Percentiles rank a stretch among this genome's conserved stretches.
phyloP scores from a whole-genome alignment of 1,140 invertebrate genomes.

The Trichonephila clavipes region DNA sequence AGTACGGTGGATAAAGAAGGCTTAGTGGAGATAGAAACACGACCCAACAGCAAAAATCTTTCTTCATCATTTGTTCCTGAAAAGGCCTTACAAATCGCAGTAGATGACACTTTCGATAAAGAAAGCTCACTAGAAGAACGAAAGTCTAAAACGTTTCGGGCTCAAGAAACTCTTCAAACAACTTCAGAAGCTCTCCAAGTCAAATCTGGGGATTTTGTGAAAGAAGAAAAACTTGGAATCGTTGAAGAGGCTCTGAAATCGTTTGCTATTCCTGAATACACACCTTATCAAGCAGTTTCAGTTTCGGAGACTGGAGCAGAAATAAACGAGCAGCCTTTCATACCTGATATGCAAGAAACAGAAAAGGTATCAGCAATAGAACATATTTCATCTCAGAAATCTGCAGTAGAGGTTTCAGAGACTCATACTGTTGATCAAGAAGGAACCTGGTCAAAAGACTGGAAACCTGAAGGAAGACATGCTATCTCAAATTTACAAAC shows the following conservation, averaged over 20 bases:
- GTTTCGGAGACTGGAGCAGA: conserved; percentile 53
- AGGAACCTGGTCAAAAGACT: conserved; percentile 73
- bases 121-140: conserved; percentile 53
- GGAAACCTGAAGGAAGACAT: conserved; percentile 65
- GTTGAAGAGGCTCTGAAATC: conserved; percentile 22
- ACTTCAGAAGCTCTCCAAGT: conserved; percentile 39
- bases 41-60: conserved; percentile 66
- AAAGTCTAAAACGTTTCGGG: conserved; percentile 30
- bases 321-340: conserved; percentile 42
- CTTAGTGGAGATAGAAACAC: conserved; percentile 77
- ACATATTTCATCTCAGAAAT: conserved; percentile 26
- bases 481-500: conserved; percentile 51
- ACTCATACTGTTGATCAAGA: conserved; percentile 62
- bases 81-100: conserved; percentile 61
- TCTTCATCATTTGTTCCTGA: conserved; percentile 53
- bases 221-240: conserved; percentile 57
- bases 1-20: conserved; percentile 84
- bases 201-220: conserved; percentile 13
- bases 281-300: conserved; percentile 61
- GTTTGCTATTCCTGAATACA: conserved; percentile 46
- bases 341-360: neutral
- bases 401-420: conserved; percentile 44
- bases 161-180: conserved; percentile 46
- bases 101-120: conserved; percentile 54
- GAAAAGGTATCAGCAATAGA: conserved; percentile 24